These are phyloP conservation scores for Ennomos fuscantarius DNA, from an alignment of 2,888 invertebrate species.

Conservation along the genomic window DNA sequence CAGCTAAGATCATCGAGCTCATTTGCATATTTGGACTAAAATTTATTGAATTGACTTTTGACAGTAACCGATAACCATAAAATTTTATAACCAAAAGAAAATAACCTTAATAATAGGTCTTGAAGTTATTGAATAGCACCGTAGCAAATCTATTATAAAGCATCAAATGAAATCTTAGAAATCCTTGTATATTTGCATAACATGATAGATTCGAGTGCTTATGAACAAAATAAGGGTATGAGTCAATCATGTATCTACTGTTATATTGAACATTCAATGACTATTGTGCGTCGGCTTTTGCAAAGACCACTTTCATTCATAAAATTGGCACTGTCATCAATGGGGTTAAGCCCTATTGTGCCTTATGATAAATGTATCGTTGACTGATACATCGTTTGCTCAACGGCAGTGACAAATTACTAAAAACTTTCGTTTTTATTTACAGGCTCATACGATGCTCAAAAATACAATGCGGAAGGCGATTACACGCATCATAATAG, in stretches of 20 bases:
- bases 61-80: slow-evolving; percentile 4
- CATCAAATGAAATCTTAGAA: slow-evolving; percentile 1
- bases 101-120: slow-evolving; percentile 12
- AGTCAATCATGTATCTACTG: slow-evolving; percentile 24
- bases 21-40: slow-evolving; percentile 26
- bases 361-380: slow-evolving; percentile 67
- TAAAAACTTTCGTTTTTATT: slow-evolving; percentile 79
- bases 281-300: slow-evolving; percentile 29
- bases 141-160: slow-evolving; percentile 1
- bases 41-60: slow-evolving; percentile 8
- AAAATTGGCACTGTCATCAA: slow-evolving; percentile 50
- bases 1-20: slow-evolving; percentile 1
- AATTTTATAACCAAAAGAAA: slow-evolving; percentile 15
- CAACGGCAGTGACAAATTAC: slow-evolving; percentile 68
- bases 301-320: slow-evolving; percentile 50
- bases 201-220: slow-evolving; percentile 19
- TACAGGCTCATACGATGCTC: slow-evolving; percentile 78
- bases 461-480: slow-evolving; percentile 72
- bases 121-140: slow-evolving; percentile 2
- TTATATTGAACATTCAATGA: slow-evolving; percentile 28
- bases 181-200: slow-evolving; percentile 10
- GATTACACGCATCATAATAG: slow-evolving; percentile 62
- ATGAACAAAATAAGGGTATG: slow-evolving; percentile 25
- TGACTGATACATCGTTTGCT: slow-evolving; percentile 56
- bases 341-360: slow-evolving; percentile 58